These are phyloP conservation scores for Watsonalla cultraria DNA, from an alignment of 2,888 invertebrate species.

Conservation along the genomic window DNA sequence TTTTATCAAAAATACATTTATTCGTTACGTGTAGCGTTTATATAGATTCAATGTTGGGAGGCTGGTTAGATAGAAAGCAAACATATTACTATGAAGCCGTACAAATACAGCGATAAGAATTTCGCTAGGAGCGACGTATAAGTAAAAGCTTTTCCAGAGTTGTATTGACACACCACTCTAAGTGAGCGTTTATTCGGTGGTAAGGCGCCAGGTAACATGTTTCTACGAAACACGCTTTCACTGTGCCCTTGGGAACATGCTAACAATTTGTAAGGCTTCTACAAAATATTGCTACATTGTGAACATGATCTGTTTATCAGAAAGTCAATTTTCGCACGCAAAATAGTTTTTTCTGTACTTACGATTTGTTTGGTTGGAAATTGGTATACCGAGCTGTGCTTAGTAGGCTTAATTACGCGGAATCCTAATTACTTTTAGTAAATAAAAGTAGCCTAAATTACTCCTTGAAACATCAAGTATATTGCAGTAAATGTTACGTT, in stretches of 20 bases:
- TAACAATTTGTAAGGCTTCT: constrained; percentile 32
- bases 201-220: constrained; percentile 38
- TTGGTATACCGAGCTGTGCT: no score
- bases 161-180: constrained; percentile 60
- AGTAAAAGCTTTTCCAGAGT: constrained; percentile 45
- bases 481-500: no score
- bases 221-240: constrained; percentile 35
- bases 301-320: constrained; percentile 30
- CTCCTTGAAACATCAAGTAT: no score
- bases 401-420: no score
- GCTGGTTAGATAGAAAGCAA: neutral
- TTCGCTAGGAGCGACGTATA: constrained; percentile 27
- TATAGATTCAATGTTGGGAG: neutral
- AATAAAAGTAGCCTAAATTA: no score
- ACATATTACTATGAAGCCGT: neutral
- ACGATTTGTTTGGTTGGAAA: no score
- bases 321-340: constrained; percentile 24
- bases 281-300: constrained; percentile 30
- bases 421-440: no score
- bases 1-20: no score
- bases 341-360: no score
- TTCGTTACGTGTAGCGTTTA: neutral
- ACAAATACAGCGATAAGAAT: neutral
- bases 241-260: constrained; percentile 34
- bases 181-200: constrained; percentile 44